These are phyloP conservation scores for Burhinus oedicnemus DNA, from an alignment of 2,113 vertebrate genomes.

Conservation along the genomic window DNA sequence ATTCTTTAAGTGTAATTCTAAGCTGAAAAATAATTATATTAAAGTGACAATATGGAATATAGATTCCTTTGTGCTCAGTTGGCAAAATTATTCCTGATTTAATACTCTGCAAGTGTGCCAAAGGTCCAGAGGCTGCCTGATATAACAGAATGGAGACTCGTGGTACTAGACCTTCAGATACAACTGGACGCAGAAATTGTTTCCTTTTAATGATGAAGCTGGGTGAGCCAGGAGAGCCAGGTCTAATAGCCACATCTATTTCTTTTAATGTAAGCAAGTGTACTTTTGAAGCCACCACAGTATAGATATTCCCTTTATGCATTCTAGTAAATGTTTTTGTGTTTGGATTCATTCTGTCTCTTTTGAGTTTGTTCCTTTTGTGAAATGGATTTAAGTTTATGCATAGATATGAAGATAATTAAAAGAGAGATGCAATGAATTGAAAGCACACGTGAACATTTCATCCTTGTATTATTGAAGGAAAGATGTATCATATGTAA, in stretches of 20 bases:
- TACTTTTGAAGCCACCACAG: not conserved
- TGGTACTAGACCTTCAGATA: not conserved
- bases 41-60: not conserved
- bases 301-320: not conserved
- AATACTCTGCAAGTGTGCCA: not conserved
- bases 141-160: not conserved
- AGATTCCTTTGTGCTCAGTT: not conserved
- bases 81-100: not conserved
- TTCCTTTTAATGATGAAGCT: not conserved
- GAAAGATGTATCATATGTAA: not conserved
- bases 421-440: not conserved
- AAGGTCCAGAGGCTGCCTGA: not conserved
- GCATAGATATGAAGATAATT: not conserved
- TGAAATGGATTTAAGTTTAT: not conserved
- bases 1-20: not conserved
- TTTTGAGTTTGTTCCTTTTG: not conserved
- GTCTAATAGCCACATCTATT: not conserved
- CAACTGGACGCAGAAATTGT: not conserved
- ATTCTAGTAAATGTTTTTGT: not conserved
- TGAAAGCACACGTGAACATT: not conserved
- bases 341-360: not conserved
- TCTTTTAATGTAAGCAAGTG: not conserved
- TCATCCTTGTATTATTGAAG: not conserved
- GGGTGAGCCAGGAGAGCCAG: not conserved
- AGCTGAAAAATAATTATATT: not conserved